A percentile compares a stretch with the other conserved stretches of the same genome.
phyloP scores from a whole-genome alignment of 2,888 invertebrate genomes.

The Trissonchulus sp. region DNA sequence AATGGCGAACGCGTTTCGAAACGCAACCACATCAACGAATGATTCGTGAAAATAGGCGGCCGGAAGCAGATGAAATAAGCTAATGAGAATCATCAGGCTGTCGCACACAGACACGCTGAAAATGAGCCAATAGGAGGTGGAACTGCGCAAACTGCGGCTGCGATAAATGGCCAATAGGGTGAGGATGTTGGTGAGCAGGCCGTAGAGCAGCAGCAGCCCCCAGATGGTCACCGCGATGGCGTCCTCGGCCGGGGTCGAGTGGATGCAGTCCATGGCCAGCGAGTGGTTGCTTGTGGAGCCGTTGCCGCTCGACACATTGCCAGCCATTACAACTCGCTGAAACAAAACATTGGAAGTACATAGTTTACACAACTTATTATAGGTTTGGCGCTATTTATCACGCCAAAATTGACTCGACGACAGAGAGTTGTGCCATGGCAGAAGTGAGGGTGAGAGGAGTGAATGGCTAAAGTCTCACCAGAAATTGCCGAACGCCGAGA shows the following conservation, averaged over 20 bases:
- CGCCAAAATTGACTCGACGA: no score
- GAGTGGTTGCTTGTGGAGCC: background rate
- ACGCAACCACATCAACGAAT: background rate
- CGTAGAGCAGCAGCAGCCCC: constrained; percentile 26
- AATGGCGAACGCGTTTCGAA: constrained; percentile 43
- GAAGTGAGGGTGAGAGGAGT: no score
- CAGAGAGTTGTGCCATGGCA: no score
- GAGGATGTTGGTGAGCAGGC: constrained; percentile 27
- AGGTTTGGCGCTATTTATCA: no score
- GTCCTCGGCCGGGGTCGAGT: constrained; percentile 16
- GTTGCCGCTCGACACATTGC: background rate
- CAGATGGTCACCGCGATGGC: constrained; percentile 22
- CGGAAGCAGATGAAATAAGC: constrained; percentile 29
- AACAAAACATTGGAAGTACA: no score
- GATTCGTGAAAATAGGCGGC: constrained; percentile 4
- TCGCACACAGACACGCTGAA: constrained; percentile 28
- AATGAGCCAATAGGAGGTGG: constrained; percentile 32
- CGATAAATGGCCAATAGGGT: constrained; percentile 23
- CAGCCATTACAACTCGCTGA: no score
- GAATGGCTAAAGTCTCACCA: no score
- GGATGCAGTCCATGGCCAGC: background rate
- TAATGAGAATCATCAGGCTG: constrained; percentile 27
- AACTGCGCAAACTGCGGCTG: constrained; percentile 1
- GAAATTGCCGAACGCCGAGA: no score
- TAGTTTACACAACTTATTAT: no score